Evolutionary conservation across 2,113 vertebrate genomes (phyloP), one percentile per base, ranked within the genome.

Genomic region (Gymnocephalus cernua): DNA sequence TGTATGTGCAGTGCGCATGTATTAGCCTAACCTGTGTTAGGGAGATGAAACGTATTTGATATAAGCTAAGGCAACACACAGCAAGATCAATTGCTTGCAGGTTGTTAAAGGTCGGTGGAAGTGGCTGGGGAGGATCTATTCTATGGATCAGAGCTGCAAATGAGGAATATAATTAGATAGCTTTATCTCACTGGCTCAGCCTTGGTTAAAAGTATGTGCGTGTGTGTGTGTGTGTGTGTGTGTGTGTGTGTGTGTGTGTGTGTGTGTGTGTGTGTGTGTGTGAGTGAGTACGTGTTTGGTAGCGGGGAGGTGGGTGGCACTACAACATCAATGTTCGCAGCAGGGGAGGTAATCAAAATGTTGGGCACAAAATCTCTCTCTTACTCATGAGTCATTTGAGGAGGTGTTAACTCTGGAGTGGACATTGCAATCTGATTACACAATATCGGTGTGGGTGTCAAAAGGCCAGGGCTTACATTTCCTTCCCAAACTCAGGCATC

Each of bases 151-250:
- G 84, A 83, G 72, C 89, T 88, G 84, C 88, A 94, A 95, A 96
- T 94, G 89, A 93, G 90, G 88, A 93, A 89, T 92, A 92, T 93
- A 94, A 94, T 95, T 93, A 94, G 89, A 93, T 83, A 85, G 90
- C 67, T 93, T 93, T 93, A 94, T 94, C 92, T 84, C 88, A 54
- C 83, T 75, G 87, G 74, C 84, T 86, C 91, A 93, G 91, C 71
- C 58, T 65, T 80, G 62, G 54, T 82, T 82, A 53, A 73, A 76
- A 77, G 83, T 80, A 25, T 35, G 27, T 67, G 58, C 9, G 66
- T 67, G 62, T 62, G 66, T 77, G 38, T 53, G 61, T 82, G 53
- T 77, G 47, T 12, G 15, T 23, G 51, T 38, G 57, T 82, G 53
- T 53, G 62, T 83, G 58, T 80, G 38, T 69, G 21, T 2, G n/a